These are phyloP conservation scores for Anguilla megastoma DNA, from an alignment of 2,797 vertebrate species.

Conservation along the genomic window DNA sequence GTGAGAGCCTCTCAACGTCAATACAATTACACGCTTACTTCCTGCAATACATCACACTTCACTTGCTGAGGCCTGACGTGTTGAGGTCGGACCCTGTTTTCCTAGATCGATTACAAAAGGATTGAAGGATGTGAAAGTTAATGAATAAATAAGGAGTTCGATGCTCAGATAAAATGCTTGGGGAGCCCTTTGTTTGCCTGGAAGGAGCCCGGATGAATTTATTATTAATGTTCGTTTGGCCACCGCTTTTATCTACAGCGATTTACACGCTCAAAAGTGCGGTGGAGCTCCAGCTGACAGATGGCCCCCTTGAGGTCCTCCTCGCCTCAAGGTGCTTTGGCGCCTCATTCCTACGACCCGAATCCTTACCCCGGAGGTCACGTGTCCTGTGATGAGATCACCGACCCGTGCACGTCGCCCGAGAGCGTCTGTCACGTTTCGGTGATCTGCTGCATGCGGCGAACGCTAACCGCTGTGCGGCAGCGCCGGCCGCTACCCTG, in stretches of 20 bases:
- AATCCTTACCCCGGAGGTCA: not conserved
- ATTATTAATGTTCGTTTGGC: constrained; percentile 11
- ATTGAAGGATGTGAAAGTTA: constrained; percentile 21
- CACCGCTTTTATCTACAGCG: not conserved
- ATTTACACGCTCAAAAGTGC: not conserved
- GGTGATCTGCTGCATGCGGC: not conserved
- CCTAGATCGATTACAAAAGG: not conserved
- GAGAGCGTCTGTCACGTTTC: not conserved
- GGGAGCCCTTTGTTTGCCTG: constrained; percentile 22
- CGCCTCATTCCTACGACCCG: not conserved
- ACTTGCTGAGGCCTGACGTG: not conserved
- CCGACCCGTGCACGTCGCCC: not conserved
- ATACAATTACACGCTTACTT: not conserved
- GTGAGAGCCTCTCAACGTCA: not conserved
- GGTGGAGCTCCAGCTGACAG: not conserved
- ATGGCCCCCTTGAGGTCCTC: not conserved
- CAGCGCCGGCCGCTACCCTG: not conserved
- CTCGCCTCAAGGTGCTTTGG: not conserved
- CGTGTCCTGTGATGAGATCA: not conserved
- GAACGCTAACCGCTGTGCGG: not conserved
- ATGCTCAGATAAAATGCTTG: constrained; percentile 8
- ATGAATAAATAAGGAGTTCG: constrained; percentile 22
- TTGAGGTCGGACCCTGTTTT: constrained; percentile 4
- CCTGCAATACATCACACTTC: constrained; percentile 8
- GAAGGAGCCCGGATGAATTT: constrained; percentile 14